Conservation (phyloP, 2,113 vertebrate species). For the Actenoides lindsayi region DNA sequence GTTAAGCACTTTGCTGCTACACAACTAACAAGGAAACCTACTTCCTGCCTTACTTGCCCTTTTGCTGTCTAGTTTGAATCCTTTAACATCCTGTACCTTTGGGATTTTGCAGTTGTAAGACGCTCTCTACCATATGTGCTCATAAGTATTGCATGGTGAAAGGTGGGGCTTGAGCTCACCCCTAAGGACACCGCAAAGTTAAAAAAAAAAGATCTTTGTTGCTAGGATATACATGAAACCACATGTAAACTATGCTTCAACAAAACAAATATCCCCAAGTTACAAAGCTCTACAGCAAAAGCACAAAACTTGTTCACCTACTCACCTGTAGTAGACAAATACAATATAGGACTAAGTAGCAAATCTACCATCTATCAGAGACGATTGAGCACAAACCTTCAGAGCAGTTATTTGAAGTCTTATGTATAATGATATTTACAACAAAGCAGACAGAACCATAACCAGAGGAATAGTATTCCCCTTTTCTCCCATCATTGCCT, state of each 20-base stretch:
- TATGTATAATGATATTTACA: neutral
- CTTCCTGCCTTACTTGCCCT: neutral
- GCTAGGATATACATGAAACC: neutral
- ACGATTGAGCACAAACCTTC: neutral
- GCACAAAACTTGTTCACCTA: neutral
- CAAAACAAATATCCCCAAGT: neutral
- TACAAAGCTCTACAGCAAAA: neutral
- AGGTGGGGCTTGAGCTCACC: neutral
- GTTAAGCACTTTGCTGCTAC: neutral
- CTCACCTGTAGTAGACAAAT: neutral
- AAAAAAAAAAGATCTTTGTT: neutral
- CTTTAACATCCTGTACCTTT: neutral
- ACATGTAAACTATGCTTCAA: neutral
- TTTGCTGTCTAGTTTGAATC: neutral
- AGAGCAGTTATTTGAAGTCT: neutral
- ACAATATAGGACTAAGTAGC: neutral
- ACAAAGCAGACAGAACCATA: neutral
- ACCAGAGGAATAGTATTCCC: neutral
- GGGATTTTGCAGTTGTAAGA: neutral
- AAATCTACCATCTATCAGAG: neutral
- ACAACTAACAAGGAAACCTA: neutral
- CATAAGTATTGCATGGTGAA: neutral
- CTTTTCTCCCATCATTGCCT: neutral
- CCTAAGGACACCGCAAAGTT: neutral
- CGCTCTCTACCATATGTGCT: accelerated